phyloP scores from a whole-genome alignment of 2,113 vertebrate genomes.

The Mormyrus lacerda region DNA sequence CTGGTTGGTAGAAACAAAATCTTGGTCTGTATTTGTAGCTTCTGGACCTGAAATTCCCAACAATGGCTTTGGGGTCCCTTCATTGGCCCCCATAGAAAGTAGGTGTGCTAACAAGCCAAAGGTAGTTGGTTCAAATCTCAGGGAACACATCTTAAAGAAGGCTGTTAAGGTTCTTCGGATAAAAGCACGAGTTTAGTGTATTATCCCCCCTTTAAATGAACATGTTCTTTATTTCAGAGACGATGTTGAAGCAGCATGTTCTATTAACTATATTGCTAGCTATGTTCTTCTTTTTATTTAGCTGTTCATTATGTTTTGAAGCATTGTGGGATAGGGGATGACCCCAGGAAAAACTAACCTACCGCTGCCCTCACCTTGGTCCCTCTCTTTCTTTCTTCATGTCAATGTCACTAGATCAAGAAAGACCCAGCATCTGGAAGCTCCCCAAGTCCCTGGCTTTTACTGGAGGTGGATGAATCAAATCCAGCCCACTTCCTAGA shows the following conservation, averaged over 20 bases:
- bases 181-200: background rate
- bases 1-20: background rate
- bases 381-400: background rate
- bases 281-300: background rate
- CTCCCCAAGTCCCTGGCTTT: slow-evolving; percentile 17
- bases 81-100: background rate
- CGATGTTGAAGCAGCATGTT: background rate
- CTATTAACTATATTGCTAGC: background rate
- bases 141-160: background rate
- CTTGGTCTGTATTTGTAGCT: background rate
- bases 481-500: background rate
- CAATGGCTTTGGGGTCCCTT: background rate
- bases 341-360: background rate
- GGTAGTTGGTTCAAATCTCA: background rate
- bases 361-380: background rate
- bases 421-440: slow-evolving; percentile 5
- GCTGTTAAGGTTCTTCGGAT: background rate
- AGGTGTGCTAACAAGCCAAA: background rate
- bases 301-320: background rate
- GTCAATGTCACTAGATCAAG: slow-evolving; percentile 23
- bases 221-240: background rate
- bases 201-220: background rate
- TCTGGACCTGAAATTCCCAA: background rate
- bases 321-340: background rate
- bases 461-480: background rate